Percentiles rank a stretch among this genome's conserved stretches.
Evolutionary conservation across 2,113 vertebrate species (phyloP).

Genomic region (Pseudorectes ferrugineus): DNA sequence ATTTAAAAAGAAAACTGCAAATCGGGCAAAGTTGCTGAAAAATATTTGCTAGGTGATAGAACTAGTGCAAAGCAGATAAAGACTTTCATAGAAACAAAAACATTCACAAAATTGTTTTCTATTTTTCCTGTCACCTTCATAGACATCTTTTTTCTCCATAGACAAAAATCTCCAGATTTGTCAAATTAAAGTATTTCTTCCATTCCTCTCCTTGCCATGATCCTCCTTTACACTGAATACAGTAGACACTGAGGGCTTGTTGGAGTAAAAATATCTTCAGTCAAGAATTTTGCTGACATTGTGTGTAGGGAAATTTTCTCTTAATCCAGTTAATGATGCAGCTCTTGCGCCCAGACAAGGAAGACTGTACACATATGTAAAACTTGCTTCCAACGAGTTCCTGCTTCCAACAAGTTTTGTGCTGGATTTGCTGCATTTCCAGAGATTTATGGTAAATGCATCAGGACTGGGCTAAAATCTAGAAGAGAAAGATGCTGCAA

Average conservation of each 20-base stretch:
- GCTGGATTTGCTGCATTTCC: not conserved
- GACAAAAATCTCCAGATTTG: not conserved
- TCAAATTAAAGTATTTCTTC: not conserved
- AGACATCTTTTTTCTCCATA: not conserved
- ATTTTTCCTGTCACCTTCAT: not conserved
- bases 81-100: not conserved
- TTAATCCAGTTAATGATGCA: not conserved
- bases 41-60: not conserved
- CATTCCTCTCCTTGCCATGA: not conserved
- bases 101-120: not conserved
- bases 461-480: not conserved
- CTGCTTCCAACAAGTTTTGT: not conserved
- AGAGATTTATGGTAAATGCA: not conserved
- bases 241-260: not conserved
- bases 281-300: not conserved
- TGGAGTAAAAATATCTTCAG: not conserved
- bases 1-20: not conserved
- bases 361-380: not conserved
- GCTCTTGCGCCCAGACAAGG: not conserved
- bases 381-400: not conserved
- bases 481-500: not conserved
- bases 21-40: not conserved
- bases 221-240: not conserved
- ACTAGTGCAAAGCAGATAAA: not conserved
- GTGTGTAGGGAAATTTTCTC: not conserved